A percentile compares a stretch with the other conserved stretches of the same genome.
Evolutionary conservation across 2,888 invertebrate genomes (phyloP).

Genomic region (Luffia ferchaultella): DNA sequence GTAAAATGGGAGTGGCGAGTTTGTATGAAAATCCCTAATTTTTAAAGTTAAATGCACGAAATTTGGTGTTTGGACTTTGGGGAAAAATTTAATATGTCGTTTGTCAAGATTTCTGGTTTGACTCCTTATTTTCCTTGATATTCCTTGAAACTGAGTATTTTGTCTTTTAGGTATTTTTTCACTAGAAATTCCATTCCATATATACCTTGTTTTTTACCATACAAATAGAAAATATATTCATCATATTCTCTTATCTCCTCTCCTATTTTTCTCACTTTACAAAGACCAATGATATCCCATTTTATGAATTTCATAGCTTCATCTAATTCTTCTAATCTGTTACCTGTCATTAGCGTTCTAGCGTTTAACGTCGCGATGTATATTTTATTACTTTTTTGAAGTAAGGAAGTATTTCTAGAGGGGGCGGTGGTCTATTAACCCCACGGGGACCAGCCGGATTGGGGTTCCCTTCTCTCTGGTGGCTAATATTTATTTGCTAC

Average conservation of each 20-base stretch:
- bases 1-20: too few relatives aligned
- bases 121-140: slow-evolving; percentile 12
- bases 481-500: too few relatives aligned
- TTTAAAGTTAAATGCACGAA: too few relatives aligned
- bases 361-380: slow-evolving; percentile 12
- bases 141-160: slow-evolving; percentile 11
- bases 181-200: slow-evolving; percentile 11
- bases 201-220: slow-evolving; percentile 8
- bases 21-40: too few relatives aligned
- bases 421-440: slow-evolving; percentile 14
- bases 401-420: slow-evolving; percentile 1
- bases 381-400: slow-evolving; percentile 4
- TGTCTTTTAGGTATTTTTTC: slow-evolving; percentile 12
- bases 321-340: slow-evolving; percentile 12
- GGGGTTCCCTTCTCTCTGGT: slow-evolving; percentile 14
- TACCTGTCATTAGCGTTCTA: slow-evolving; percentile 11
- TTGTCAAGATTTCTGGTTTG: too few relatives aligned
- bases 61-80: too few relatives aligned
- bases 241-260: slow-evolving; percentile 11
- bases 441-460: slow-evolving; percentile 17
- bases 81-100: too few relatives aligned
- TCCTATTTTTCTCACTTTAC: slow-evolving; percentile 16
- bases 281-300: slow-evolving; percentile 17
- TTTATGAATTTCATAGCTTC: slow-evolving; percentile 14
- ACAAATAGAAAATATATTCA: slow-evolving; percentile 12